Evolutionary conservation across 2,888 invertebrate species (phyloP).

Genomic region (Hoplodrina ambigua): DNA sequence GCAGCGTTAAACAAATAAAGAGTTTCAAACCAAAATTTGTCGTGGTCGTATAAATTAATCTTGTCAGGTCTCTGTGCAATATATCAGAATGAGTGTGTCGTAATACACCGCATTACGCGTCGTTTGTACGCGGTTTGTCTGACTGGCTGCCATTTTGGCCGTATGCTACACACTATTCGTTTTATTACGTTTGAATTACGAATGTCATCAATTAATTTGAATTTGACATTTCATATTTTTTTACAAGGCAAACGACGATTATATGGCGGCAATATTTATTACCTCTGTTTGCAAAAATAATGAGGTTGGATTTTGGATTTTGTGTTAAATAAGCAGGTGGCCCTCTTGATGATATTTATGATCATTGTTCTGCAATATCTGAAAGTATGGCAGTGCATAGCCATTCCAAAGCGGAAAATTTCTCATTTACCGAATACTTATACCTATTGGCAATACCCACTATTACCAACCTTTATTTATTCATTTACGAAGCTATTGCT

Average conservation of each 20-base stretch:
- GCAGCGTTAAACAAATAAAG: constrained; percentile 47
- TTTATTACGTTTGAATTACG: constrained; percentile 19
- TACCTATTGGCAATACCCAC: no score
- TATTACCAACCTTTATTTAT: constrained; percentile 2
- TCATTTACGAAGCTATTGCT: not conserved
- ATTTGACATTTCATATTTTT: not conserved
- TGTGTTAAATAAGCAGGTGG: no score
- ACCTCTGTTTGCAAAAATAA: not conserved
- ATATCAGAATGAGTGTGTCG: constrained; percentile 70
- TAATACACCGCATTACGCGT: constrained; percentile 69
- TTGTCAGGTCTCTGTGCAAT: constrained; percentile 67
- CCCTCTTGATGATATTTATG: not conserved
- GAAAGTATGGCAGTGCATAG: no score
- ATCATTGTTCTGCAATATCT: no score
- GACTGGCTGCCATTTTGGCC: constrained; percentile 50
- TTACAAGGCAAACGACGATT: not conserved
- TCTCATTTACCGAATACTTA: no score
- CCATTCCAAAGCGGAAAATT: no score
- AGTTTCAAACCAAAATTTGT: constrained; percentile 47
- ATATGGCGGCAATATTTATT: not conserved
- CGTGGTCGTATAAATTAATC: constrained; percentile 66
- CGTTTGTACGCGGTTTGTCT: constrained; percentile 66
- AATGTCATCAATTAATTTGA: constrained; percentile 19
- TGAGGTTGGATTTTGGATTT: no score
- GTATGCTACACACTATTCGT: constrained; percentile 24